phyloP scores from a whole-genome alignment of 1,140 invertebrate species.

The Drosophila gunungcola region DNA sequence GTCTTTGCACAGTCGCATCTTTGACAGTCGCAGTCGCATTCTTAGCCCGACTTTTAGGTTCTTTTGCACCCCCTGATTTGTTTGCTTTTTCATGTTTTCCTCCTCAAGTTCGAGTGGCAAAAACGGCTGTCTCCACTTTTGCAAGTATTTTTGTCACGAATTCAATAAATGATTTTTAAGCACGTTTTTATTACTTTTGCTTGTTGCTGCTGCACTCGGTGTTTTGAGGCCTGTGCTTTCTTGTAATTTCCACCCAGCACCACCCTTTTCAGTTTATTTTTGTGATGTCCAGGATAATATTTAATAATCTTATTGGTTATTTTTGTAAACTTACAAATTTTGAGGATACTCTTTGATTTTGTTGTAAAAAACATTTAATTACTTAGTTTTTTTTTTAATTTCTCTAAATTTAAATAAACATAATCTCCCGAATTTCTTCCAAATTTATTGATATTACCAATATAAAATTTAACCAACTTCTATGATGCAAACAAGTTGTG shows the following conservation, averaged over 20 bases:
- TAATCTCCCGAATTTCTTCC: too few relatives aligned
- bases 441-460: too few relatives aligned
- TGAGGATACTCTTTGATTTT: too few relatives aligned
- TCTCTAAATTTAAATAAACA: too few relatives aligned
- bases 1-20: slow-evolving; percentile 74
- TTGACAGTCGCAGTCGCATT: slow-evolving; percentile 63
- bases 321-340: too few relatives aligned
- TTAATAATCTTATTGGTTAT: too few relatives aligned
- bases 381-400: too few relatives aligned
- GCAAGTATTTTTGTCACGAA: slow-evolving; percentile 76
- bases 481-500: not conserved
- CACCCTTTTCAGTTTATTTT: not conserved
- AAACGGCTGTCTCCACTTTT: not conserved
- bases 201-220: slow-evolving; percentile 40
- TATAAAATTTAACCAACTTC: too few relatives aligned
- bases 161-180: slow-evolving; percentile 83
- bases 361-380: too few relatives aligned
- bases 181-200: slow-evolving; percentile 79
- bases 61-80: slow-evolving; percentile 4
- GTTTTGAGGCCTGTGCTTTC: slow-evolving; percentile 19
- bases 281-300: too few relatives aligned
- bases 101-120: not conserved
- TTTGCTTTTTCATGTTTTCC: slow-evolving; percentile 1
- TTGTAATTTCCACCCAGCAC: not conserved
- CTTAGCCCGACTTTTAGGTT: slow-evolving; percentile 9